Percentiles rank a stretch among this genome's conserved stretches.
phyloP scores from a whole-genome alignment of 2,888 invertebrate genomes.

The Xylota segnis region DNA sequence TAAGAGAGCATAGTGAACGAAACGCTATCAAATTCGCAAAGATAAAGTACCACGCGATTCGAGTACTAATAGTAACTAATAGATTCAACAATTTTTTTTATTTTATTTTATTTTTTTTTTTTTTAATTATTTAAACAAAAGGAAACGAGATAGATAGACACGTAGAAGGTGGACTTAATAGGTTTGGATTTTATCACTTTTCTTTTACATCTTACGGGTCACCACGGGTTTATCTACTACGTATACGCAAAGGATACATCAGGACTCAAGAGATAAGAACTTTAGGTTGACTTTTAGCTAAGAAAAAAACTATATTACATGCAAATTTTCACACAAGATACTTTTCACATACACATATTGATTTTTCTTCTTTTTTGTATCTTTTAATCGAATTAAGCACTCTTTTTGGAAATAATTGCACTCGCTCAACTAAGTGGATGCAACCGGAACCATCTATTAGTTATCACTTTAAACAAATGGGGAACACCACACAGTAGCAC shows the following conservation, averaged over 20 bases:
- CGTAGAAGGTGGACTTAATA: conserved; percentile 29
- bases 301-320: conserved; percentile 10
- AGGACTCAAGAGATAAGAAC: conserved; percentile 24
- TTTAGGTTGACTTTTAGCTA: conserved; percentile 13
- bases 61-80: conserved; percentile 22
- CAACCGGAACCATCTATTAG: conserved; percentile 66
- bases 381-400: conserved; percentile 74
- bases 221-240: conserved; percentile 24
- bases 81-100: conserved; percentile 6
- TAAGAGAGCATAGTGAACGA: conserved; percentile 89
- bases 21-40: conserved; percentile 38
- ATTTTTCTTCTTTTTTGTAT: conserved; percentile 62
- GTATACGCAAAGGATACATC: conserved; percentile 35
- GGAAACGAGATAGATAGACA: background rate
- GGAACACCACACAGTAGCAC: conserved; percentile 31
- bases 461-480: conserved; percentile 46
- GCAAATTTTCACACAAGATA: conserved; percentile 38
- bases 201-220: conserved; percentile 32
- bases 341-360: conserved; percentile 67
- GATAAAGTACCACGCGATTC: conserved; percentile 46
- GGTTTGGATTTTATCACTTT: conserved; percentile 35
- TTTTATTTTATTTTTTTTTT: background rate
- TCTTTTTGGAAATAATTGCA: conserved; percentile 40
- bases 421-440: conserved; percentile 29
- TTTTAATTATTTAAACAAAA: conserved; percentile 17